Conservation (phyloP, 1,140 invertebrate species). For the Chymomyza costata region DNA sequence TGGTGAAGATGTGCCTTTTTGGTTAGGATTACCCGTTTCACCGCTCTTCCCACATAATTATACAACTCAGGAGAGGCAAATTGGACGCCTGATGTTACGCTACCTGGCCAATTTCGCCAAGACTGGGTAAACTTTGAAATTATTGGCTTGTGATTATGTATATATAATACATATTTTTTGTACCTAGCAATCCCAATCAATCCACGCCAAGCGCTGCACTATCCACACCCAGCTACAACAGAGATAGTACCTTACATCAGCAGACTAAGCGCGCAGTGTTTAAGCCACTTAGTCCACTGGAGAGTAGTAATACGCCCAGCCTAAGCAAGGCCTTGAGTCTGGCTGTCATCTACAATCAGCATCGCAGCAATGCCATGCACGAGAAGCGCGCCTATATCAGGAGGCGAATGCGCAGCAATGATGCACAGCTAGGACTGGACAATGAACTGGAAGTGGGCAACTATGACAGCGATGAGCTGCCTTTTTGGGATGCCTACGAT, state of each 20-base stretch:
- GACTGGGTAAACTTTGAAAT: constrained; percentile 81
- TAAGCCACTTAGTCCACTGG: constrained; percentile 3
- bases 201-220: constrained; percentile 20
- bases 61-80: constrained; percentile 81
- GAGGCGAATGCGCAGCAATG: constrained; percentile 57
- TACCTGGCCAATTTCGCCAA: constrained; percentile 90
- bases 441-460: constrained; percentile 36
- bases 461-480: constrained; percentile 75
- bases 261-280: constrained; percentile 38
- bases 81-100: constrained; percentile 85
- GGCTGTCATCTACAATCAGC: constrained; percentile 68
- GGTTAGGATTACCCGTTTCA: constrained; percentile 92
- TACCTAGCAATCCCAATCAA: constrained; percentile 62
- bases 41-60: constrained; percentile 83
- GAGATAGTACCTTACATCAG: constrained; percentile 17
- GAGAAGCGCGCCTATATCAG: constrained; percentile 56
- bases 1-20: constrained; percentile 96
- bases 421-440: constrained; percentile 27
- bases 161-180: not conserved
- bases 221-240: constrained; percentile 7
- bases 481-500: constrained; percentile 93
- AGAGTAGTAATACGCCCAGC: constrained; percentile 4
- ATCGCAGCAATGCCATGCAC: constrained; percentile 60
- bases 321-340: constrained; percentile 45
- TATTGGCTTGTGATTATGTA: not conserved